Evolutionary conservation across 1,140 invertebrate genomes (phyloP).

Genomic region (Apis dorsata): DNA sequence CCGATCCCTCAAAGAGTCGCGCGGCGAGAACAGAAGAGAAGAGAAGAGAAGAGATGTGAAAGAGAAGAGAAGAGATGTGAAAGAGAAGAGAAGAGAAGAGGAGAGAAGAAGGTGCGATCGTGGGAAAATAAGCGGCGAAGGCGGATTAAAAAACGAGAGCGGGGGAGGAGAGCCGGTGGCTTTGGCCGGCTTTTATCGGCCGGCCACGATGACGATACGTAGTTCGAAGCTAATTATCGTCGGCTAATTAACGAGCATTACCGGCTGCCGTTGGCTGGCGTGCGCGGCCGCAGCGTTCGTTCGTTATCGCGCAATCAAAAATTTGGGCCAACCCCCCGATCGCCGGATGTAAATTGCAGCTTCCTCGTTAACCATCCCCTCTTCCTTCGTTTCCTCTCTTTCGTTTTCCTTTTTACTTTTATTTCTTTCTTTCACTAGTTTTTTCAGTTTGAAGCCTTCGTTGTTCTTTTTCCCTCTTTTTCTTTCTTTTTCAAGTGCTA

Average conservation of each 20-base stretch:
- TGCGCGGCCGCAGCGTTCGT: constrained; percentile 36
- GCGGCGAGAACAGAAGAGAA: no score
- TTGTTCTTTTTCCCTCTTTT: neutral
- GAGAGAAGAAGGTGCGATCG: constrained; percentile 5
- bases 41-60: no score
- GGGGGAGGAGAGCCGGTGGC: neutral
- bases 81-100: no score
- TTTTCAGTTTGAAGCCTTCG: no score
- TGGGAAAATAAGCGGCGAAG: constrained; percentile 32
- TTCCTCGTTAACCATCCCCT: neutral
- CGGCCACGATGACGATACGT: neutral
- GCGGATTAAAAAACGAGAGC: neutral
- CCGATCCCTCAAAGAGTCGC: constrained; percentile 29
- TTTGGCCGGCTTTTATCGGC: neutral
- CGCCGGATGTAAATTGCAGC: constrained; percentile 27
- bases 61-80: no score
- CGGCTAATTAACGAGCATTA: constrained; percentile 35
- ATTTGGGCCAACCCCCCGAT: constrained; percentile 17
- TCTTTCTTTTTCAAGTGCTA: neutral
- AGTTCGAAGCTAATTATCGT: constrained; percentile 27
- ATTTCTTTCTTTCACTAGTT: neutral
- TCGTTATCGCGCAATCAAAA: constrained; percentile 28
- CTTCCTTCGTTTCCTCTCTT: no score
- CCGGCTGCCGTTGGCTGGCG: constrained; percentile 4
- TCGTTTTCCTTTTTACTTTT: neutral